Base-by-base conservation (phyloP, 2,797 vertebrate genomes). In the Ptychadena robeensis region DNA sequence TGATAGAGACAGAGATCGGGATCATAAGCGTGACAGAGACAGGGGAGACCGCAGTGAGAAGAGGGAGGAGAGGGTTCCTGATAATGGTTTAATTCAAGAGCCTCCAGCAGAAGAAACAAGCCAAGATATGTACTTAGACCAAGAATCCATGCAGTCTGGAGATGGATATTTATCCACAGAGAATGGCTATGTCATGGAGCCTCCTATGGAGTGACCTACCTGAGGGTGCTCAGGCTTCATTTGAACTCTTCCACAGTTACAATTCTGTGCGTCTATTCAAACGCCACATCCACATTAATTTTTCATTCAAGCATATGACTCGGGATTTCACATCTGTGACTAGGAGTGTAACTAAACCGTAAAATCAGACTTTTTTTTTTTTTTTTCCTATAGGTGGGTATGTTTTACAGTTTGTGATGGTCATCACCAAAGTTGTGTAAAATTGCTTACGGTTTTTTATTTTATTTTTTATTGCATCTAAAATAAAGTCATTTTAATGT, bases 171-270 rank as follows among this genome's bases (percentile, higher is more conserved):
- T 90, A 38, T 95, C 96, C 44, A 93, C 91, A 0, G 92, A 92
- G 85, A 97, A 53, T 88, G 96, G 96, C 28, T 97, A 93, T 90
- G 93, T 96, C 89, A 89, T 95, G 89, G 96, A 97, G 86, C 86
- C 91, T 0, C 91, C 93, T 0, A 92, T 89, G 28, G 96, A 97
- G 1, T 92, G 88, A 92, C 68, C 44, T 66, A 48, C 15, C 44
- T 27, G 25, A 37, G 64, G 22, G 38, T 4, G 22, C 34, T 73
- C 53, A 31, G 68, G 75, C 64, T 53, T 71, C 30, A 71, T 34
- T 53, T 53, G 57, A 59, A 80, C 72, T 85, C 48, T 84, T 80
- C 75, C 10, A 34, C 73, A 69, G 61, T 70, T 63, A 73, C 68
- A 71, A 31, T 74, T 83, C 31, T 64, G 18, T 63, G 59, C 78